Evolutionary conservation across 2,797 vertebrate species (phyloP), one percentile per base, ranked within the genome.

Genomic region (Borostomias antarcticus): DNA sequence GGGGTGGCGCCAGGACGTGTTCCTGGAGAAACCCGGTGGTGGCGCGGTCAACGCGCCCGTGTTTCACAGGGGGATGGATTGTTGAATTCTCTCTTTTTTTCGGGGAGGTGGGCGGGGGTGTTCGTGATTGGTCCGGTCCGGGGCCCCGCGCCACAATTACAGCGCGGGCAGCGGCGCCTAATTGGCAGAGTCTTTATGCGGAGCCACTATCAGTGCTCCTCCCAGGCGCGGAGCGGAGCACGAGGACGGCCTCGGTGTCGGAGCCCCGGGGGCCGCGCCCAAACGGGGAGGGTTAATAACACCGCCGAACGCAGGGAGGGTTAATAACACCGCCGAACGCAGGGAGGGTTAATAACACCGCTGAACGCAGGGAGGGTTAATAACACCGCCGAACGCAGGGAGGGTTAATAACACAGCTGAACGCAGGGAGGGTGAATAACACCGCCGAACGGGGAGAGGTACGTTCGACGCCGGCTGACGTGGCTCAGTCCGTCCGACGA

Each of bases 151-250:
- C 74, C 58, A 76, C 88, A 89, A 91, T 91, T 89, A 92, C 78
- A 88, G 75, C 68, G 74, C 68, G 74, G 79, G 66, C 70, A 90
- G 84, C 66, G 68, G 82, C 80, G 88, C 86, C 80, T 91, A 92
- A 90, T 91, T 90, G 90, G 81, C 87, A 88, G 86, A 82, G 85
- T 87, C 86, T 89, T 91, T 86, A 85, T 91, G 86, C 77, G 68
- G 81, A 80, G 77, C 89, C 83, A 90, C 90, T 91, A 90, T 88
- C 86, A 87, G 85, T 85, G 87, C 88, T 87, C 84, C 86, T 91
- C 83, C 60, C 51, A 90, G 85, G 89, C 84, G 83, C 56, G 64
- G 69, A 33, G 64, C 58, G 58, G 62, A 56, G 60, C 3, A 65
- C 68, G 66, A 21, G n/a, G 66, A 66, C 58, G 67, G 61, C 51